Evolutionary conservation across 2,797 vertebrate genomes (phyloP).

Genomic region (Lates japonicus): DNA sequence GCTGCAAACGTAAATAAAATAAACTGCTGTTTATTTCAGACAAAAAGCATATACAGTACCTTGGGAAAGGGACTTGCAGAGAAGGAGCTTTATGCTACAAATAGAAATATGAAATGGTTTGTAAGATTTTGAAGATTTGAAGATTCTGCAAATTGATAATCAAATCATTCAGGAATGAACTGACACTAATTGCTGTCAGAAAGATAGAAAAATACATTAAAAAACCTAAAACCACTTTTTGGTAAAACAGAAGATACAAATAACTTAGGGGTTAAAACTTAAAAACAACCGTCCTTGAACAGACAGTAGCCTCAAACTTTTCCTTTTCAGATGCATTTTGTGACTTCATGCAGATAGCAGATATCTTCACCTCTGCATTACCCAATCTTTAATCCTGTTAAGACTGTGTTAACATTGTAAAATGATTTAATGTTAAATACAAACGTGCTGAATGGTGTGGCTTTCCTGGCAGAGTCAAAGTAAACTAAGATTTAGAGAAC

Average conservation of each 20-base stretch:
- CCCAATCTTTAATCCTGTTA: slow-evolving; percentile 42
- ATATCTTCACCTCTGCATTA: slow-evolving; percentile 14
- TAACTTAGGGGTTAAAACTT: too few species aligned
- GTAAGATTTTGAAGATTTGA: too few species aligned
- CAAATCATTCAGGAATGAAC: too few species aligned
- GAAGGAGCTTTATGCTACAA: background rate
- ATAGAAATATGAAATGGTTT: too few species aligned
- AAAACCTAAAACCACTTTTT: too few species aligned
- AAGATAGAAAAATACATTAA: too few species aligned
- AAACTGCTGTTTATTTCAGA: background rate
- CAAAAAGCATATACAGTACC: background rate
- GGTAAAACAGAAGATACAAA: too few species aligned
- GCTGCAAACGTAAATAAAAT: slow-evolving; percentile 10
- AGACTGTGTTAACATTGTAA: slow-evolving; percentile 40
- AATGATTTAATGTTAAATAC: slow-evolving; percentile 26
- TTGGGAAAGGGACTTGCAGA: background rate
- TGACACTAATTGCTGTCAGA: too few species aligned
- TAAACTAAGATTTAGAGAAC: slow-evolving; percentile 25
- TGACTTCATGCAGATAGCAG: background rate
- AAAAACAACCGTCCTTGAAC: background rate
- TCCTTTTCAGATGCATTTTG: slow-evolving; percentile 15
- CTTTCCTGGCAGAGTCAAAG: slow-evolving; percentile 23
- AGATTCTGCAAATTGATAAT: background rate
- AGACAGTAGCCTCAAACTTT: background rate
- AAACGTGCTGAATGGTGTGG: background rate